Conservation (phyloP, 2,797 vertebrate genomes). For the Paratrypauchen microcephalus region DNA sequence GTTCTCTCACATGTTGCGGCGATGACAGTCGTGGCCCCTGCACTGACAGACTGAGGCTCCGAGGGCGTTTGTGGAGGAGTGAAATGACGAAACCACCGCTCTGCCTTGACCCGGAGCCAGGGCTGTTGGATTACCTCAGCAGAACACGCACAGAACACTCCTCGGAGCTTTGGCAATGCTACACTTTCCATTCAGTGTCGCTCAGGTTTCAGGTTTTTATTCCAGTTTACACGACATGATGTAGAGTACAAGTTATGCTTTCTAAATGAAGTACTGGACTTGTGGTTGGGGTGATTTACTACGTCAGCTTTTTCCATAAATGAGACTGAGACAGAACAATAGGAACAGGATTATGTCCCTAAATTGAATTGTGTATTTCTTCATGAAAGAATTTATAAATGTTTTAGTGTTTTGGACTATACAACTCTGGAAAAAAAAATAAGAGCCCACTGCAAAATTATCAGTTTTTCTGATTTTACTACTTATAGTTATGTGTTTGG, state of each 20-base stretch:
- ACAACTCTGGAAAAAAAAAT: too few relatives aligned
- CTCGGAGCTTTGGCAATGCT: neutral
- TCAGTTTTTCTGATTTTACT: too few relatives aligned
- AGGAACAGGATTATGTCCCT: too few relatives aligned
- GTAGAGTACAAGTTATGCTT: neutral
- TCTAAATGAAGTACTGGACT: neutral
- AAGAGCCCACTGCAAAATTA: too few relatives aligned
- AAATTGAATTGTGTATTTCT: too few relatives aligned
- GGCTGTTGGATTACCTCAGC: neutral
- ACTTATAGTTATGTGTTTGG: too few relatives aligned
- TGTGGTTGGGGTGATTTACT: neutral
- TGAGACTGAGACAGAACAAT: too few relatives aligned
- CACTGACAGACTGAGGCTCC: neutral
- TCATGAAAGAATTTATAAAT: too few relatives aligned
- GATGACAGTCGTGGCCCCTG: neutral
- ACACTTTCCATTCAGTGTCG: neutral
- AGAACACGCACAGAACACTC: neutral
- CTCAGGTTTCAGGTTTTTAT: neutral
- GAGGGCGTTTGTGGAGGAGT: neutral
- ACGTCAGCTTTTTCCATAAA: neutral
- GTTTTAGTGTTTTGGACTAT: too few relatives aligned
- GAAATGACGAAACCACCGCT: neutral
- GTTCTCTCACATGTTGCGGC: neutral
- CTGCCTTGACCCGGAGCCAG: neutral
- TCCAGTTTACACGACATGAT: neutral